Conservation (phyloP, 2,888 invertebrate genomes). For the Pyrochroa serraticornis region DNA sequence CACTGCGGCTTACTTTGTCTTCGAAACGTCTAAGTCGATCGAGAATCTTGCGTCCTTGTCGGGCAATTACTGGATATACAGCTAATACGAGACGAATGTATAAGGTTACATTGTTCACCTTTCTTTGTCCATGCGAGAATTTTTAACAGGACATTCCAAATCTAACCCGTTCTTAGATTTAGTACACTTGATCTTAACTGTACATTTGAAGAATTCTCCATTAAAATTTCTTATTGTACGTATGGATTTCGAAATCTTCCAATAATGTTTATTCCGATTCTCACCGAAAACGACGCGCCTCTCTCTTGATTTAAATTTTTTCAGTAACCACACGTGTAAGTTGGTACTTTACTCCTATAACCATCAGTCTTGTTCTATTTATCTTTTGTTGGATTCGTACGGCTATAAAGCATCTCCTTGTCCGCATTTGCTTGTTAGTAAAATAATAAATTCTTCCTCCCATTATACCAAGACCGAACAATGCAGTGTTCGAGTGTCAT, state of each 20-base stretch:
- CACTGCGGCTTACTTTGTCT: slow-evolving; percentile 29
- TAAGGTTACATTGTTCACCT: slow-evolving; percentile 34
- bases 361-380: slow-evolving; percentile 5
- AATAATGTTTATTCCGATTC: slow-evolving; percentile 8
- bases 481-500: slow-evolving; percentile 18
- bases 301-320: slow-evolving; percentile 14
- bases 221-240: slow-evolving; percentile 28
- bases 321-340: background rate
- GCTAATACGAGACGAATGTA: slow-evolving; percentile 24
- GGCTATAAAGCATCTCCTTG: slow-evolving; percentile 7
- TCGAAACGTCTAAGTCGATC: slow-evolving; percentile 24
- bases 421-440: slow-evolving; percentile 13
- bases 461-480: slow-evolving; percentile 4
- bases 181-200: slow-evolving; percentile 27
- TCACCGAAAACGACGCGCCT: background rate
- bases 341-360: too few species aligned
- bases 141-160: slow-evolving; percentile 29
- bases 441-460: slow-evolving; percentile 20
- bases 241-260: slow-evolving; percentile 21
- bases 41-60: slow-evolving; percentile 30
- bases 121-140: slow-evolving; percentile 32
- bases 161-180: slow-evolving; percentile 25
- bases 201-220: slow-evolving; percentile 22
- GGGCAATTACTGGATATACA: slow-evolving; percentile 27
- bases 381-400: background rate